Evolutionary conservation across 2,797 vertebrate genomes (phyloP).

Genomic region (Otolemur crassicaudatus): DNA sequence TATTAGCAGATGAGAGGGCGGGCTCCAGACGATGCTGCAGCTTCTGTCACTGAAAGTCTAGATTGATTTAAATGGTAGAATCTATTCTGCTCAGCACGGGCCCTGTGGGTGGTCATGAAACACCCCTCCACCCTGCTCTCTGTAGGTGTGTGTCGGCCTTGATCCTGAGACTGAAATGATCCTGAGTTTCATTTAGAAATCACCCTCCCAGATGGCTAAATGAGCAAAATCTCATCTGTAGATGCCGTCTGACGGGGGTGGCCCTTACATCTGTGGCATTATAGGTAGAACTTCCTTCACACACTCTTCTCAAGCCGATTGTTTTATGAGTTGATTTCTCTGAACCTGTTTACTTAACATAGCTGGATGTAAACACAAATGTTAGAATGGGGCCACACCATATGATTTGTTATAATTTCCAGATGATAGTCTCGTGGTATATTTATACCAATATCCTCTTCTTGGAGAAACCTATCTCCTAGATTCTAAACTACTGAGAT

Average conservation of each 20-base stretch:
- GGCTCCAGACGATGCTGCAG: not conserved
- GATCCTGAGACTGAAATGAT: not conserved
- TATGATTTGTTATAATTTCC: not conserved
- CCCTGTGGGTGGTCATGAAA: not conserved
- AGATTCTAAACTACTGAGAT: not conserved
- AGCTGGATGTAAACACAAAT: not conserved
- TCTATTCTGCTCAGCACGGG: not conserved
- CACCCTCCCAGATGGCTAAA: not conserved
- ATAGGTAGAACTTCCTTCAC: not conserved
- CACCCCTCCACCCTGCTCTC: not conserved
- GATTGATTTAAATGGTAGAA: not conserved
- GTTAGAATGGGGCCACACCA: not conserved
- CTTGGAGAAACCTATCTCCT: not conserved
- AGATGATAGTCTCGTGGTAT: not conserved
- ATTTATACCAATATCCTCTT: not conserved
- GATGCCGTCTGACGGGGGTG: too few species aligned
- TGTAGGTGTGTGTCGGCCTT: not conserved
- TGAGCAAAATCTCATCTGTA: not conserved
- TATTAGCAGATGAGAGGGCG: not conserved
- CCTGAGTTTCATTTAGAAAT: not conserved
- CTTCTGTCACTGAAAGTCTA: not conserved
- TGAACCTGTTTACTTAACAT: not conserved
- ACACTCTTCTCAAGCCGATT: not conserved
- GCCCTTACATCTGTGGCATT: not conserved
- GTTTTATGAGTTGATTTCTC: not conserved